Percentiles rank a stretch among this genome's conserved stretches.
phyloP scores from a whole-genome alignment of 2,113 vertebrate genomes.

The Urocynchramus pylzowi region DNA sequence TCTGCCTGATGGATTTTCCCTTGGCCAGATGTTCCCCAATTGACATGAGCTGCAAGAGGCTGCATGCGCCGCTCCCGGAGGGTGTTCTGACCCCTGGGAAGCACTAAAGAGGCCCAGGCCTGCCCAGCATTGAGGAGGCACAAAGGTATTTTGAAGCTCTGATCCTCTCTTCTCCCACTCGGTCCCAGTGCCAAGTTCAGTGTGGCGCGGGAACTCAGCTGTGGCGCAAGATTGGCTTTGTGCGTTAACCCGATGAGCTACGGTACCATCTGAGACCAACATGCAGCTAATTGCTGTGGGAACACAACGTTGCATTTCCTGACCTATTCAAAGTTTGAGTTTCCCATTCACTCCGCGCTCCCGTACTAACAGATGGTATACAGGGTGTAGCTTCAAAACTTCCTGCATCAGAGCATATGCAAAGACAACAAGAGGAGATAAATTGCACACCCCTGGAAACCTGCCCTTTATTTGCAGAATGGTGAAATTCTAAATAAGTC shows the following conservation, averaged over 20 bases:
- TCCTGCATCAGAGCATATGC: background rate
- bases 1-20: conserved; percentile 26
- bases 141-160: conserved; percentile 48
- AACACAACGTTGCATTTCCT: conserved; percentile 36
- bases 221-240: background rate
- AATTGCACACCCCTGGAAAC: background rate
- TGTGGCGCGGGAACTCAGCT: background rate
- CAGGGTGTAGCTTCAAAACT: background rate
- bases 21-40: conserved; percentile 51
- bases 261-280: conserved; percentile 49
- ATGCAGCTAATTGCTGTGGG: conserved; percentile 42
- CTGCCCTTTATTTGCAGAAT: background rate
- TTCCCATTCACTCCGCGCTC: background rate
- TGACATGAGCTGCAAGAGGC: background rate
- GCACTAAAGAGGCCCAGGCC: conserved; percentile 40
- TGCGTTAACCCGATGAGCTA: background rate
- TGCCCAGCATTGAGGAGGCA: background rate
- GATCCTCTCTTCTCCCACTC: background rate
- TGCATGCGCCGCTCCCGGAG: conserved; percentile 4
- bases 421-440: background rate
- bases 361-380: conserved; percentile 3
- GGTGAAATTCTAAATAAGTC: background rate
- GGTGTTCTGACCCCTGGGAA: conserved; percentile 59
- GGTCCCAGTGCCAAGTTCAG: background rate
- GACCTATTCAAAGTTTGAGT: conserved; percentile 44